Base-by-base conservation (phyloP, 2,888 invertebrate species). In the Mylabris sibirica region DNA sequence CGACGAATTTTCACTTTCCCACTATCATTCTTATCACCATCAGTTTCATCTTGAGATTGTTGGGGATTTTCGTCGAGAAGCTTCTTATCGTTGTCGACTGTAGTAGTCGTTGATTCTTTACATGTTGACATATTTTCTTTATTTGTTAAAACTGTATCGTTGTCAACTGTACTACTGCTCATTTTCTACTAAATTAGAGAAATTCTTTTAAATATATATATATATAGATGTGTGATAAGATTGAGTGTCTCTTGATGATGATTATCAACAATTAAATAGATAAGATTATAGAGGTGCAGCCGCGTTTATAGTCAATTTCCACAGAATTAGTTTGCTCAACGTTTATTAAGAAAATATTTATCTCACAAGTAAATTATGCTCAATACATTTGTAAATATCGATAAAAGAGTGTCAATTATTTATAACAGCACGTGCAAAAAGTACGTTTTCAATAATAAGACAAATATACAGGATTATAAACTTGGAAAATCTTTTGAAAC, bases 101-200 rank as follows among this genome's bases (percentile, higher is more conserved):
- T 62, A 61, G 35, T 14, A 38, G 9, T 26, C 2, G 38, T 24
- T 44, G 22, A 34, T 49, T 57, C 66, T 63, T n/a, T 34, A 34
- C 61, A 59, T n/a, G 14, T 41, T 30, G 44, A 60, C 34, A 44
- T 59, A 60, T 65, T 65, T 60, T 66, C 38, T 41, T 62, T 38
- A 22, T 24, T 49, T 63, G 63, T 30, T 20, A 9, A 2, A 20
- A 11, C 4, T 20, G 20, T 49, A 22, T 9, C 20, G 11, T 20
- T 9, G 49, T 49, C n/a, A n/a, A n/a, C 11, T 12, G 12, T 14
- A 20, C 9, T 8, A 20, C 20, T 49, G 9, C 49, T 49, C 49
- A 49, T 49, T 20, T 49, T 49, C 49, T 20, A 22, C 20, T 49
- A 38, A 11, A 12, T 44, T 44, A 11, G 20, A 49, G 20, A 49